Evolutionary conservation across 1,140 invertebrate genomes (phyloP).

Genomic region (Papilio machaon): DNA sequence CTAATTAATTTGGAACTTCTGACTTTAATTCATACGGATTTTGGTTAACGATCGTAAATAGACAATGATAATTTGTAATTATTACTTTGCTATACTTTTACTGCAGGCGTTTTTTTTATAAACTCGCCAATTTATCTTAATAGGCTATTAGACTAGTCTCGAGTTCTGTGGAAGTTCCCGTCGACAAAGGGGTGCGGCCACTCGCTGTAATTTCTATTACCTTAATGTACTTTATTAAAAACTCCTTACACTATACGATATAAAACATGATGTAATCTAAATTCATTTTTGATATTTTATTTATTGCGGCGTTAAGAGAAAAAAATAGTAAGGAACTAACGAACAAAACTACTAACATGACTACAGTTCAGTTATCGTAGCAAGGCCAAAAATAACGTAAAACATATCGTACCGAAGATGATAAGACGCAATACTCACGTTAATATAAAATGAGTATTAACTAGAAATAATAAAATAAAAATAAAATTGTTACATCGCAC

Average conservation of each 20-base stretch:
- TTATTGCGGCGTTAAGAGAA: background rate
- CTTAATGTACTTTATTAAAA: background rate
- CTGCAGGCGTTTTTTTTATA: background rate
- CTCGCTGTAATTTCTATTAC: constrained; percentile 18
- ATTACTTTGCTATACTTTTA: background rate
- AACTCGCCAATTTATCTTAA: background rate
- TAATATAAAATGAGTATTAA: no score
- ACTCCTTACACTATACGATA: background rate
- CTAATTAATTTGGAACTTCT: background rate
- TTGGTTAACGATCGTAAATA: background rate
- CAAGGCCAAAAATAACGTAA: no score
- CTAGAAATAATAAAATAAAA: no score
- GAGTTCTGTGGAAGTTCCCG: constrained; percentile 12
- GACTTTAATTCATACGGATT: background rate
- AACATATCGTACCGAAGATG: no score
- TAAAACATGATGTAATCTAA: background rate
- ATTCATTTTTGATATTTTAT: background rate
- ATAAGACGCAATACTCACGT: no score
- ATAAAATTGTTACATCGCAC: no score
- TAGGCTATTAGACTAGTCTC: background rate
- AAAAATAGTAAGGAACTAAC: background rate
- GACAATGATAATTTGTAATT: no score
- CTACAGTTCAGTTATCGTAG: no score
- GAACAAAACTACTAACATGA: no score
- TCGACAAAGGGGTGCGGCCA: background rate